Evolutionary conservation across 1,140 invertebrate genomes (phyloP).

Genomic region (Sesamia nonagrioides): DNA sequence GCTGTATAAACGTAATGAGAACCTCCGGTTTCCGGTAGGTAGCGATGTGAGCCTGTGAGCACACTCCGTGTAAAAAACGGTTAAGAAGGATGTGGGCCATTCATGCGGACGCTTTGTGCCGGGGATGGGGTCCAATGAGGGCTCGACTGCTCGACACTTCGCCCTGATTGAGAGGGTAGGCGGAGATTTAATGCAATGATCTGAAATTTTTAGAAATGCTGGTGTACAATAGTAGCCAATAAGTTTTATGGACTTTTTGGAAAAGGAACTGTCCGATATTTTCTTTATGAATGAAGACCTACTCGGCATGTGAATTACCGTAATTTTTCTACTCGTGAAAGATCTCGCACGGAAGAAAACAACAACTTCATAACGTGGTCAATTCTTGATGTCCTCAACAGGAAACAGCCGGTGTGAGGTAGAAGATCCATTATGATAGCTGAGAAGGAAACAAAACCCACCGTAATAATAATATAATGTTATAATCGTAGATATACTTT

Average conservation of each 20-base stretch:
- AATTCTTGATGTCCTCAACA: no score
- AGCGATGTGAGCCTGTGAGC: not conserved
- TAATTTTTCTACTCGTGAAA: no score
- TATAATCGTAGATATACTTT: no score
- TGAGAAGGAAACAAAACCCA: no score
- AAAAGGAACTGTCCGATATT: not conserved
- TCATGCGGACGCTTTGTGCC: conserved; percentile 18
- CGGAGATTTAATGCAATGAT: conserved; percentile 7
- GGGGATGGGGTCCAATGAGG: not conserved
- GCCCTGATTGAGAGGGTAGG: conserved; percentile 5
- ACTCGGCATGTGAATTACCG: no score
- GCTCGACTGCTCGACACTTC: not conserved
- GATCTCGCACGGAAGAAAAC: no score
- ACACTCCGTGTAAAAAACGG: conserved; percentile 6
- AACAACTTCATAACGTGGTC: no score
- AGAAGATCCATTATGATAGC: no score
- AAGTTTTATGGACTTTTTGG: not conserved
- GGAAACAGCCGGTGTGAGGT: no score
- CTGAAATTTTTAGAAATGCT: not conserved
- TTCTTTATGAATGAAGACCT: no score
- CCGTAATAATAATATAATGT: not conserved
- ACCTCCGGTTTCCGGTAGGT: conserved; percentile 14
- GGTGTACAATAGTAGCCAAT: not conserved
- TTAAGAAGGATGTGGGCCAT: conserved; percentile 21
- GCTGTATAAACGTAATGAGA: conserved; percentile 29